A percentile compares a stretch with the other conserved stretches of the same genome.
These are phyloP conservation scores for Nibea albiflora DNA, from an alignment of 2,113 vertebrate species.

Conservation along the genomic window DNA sequence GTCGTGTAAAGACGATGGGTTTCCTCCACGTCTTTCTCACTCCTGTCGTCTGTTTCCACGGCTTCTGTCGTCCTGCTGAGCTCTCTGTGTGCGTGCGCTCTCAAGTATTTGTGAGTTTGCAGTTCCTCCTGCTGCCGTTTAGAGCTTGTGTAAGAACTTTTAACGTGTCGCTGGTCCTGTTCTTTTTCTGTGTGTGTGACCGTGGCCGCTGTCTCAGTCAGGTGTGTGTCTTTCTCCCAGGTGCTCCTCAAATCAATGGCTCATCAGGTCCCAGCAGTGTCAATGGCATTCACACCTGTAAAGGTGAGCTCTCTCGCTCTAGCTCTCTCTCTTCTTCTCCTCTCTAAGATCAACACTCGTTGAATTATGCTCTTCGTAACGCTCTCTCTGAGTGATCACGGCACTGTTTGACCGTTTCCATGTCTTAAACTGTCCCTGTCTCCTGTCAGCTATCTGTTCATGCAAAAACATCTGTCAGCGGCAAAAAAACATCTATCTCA, in stretches of 20 bases:
- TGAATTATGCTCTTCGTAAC: neutral
- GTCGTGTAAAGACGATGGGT: neutral
- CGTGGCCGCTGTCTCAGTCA: conserved; percentile 54
- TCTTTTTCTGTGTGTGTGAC: conserved; percentile 23
- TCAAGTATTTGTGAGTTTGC: neutral
- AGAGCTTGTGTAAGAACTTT: neutral
- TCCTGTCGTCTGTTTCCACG: neutral
- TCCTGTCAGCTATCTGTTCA: conserved; percentile 41
- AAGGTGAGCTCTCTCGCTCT: conserved; percentile 89
- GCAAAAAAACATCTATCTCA: neutral
- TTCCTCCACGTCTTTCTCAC: conserved; percentile 9
- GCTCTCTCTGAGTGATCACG: neutral
- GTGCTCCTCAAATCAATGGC: conserved; percentile 83
- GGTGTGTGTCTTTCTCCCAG: conserved; percentile 78
- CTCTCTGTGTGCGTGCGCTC: neutral
- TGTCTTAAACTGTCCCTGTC: neutral
- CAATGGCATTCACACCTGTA: conserved; percentile 99
- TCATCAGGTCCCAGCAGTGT: conserved; percentile 88
- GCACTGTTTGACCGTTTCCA: neutral
- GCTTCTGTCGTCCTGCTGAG: conserved; percentile 3
- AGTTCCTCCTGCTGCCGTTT: neutral
- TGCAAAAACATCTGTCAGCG: conserved; percentile 30
- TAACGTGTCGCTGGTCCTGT: conserved; percentile 9
- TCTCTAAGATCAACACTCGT: neutral
- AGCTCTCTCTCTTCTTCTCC: neutral